Evolutionary conservation across 2,888 invertebrate species (phyloP).

Genomic region (Fragum sueziense): DNA sequence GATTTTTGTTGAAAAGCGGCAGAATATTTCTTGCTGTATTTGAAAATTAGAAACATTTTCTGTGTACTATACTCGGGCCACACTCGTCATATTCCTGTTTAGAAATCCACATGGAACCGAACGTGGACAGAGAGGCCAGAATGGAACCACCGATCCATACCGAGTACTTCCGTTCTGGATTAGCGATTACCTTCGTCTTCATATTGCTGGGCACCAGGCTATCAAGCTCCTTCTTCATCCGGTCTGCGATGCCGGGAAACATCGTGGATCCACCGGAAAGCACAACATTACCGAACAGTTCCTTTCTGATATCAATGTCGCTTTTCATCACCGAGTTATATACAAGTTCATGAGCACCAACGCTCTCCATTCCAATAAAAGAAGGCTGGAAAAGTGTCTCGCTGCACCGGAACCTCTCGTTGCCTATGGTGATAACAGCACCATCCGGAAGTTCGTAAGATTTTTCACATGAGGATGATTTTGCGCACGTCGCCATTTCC

Average conservation of each 20-base stretch:
- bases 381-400: conserved; percentile 69
- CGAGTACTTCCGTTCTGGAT: conserved; percentile 89
- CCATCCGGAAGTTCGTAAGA: conserved; percentile 73
- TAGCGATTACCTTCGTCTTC: conserved; percentile 62
- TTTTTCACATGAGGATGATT: conserved; percentile 31
- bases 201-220: conserved; percentile 55
- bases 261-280: conserved; percentile 92
- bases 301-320: conserved; percentile 74
- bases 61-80: conserved; percentile 85
- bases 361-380: conserved; percentile 70
- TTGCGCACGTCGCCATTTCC: conserved; percentile 76
- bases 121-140: conserved; percentile 88
- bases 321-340: conserved; percentile 77
- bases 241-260: conserved; percentile 89
- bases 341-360: conserved; percentile 77
- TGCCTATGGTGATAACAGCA: conserved; percentile 76
- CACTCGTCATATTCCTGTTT: conserved; percentile 76
- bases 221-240: conserved; percentile 61
- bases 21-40: no score
- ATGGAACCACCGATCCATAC: conserved; percentile 99
- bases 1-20: no score
- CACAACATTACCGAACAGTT: conserved; percentile 85
- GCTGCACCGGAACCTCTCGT: conserved; percentile 74
- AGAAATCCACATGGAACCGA: conserved; percentile 77
- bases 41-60: conserved; percentile 71